Percentiles rank a stretch among this genome's conserved stretches.
Conservation (phyloP, 2,113 vertebrate genomes). For the Albula glossodonta region DNA sequence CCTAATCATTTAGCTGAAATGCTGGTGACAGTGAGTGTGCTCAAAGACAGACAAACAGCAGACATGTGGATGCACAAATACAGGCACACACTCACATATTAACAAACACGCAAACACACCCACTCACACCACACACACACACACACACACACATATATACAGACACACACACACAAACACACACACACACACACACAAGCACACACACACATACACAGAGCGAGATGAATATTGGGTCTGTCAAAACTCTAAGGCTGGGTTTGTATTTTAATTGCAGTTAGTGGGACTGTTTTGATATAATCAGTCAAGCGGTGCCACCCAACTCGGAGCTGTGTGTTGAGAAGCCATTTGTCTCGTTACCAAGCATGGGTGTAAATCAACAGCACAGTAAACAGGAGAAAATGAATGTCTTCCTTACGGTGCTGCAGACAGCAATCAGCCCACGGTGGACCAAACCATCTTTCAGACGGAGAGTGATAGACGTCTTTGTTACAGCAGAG, state of each 20-base stretch:
- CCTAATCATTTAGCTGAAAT: not conserved
- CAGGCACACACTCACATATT: not conserved
- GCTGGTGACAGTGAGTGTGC: not conserved
- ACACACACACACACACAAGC: not conserved
- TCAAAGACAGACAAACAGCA: not conserved
- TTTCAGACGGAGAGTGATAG: not conserved
- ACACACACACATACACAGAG: constrained; percentile 32
- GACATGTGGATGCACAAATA: too few relatives aligned
- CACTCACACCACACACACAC: not conserved
- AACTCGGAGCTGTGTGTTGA: not conserved
- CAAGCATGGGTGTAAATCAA: not conserved
- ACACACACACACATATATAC: constrained; percentile 12
- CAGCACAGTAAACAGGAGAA: not conserved
- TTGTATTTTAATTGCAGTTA: not conserved
- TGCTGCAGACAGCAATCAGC: not conserved
- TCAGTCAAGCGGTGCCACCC: not conserved
- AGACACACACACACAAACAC: constrained; percentile 20
- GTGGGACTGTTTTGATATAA: not conserved
- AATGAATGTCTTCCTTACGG: not conserved
- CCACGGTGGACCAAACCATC: not conserved
- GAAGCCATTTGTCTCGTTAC: constrained; percentile 2
- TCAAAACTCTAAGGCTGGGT: not conserved
- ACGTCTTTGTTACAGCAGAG: not conserved
- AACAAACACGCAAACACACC: not conserved
- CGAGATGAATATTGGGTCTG: constrained; percentile 20